These are phyloP conservation scores for Seira musarum DNA, from an alignment of 2,888 invertebrate species.

Conservation along the genomic window DNA sequence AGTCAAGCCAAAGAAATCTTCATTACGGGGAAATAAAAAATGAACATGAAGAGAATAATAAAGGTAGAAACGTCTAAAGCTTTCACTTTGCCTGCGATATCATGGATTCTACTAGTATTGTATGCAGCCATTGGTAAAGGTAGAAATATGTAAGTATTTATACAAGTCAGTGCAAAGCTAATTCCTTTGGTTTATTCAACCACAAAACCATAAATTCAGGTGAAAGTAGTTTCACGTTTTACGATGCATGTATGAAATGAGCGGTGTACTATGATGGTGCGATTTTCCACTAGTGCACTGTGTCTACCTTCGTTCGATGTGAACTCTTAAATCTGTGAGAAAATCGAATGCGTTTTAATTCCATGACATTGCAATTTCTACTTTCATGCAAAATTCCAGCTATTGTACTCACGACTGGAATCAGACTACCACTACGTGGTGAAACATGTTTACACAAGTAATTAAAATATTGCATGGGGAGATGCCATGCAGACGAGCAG, in stretches of 20 bases:
- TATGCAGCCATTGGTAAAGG: neutral
- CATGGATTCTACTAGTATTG: neutral
- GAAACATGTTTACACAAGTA: neutral
- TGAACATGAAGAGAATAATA: neutral
- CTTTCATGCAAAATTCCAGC: neutral
- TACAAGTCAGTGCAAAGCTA: neutral
- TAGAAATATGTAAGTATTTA: neutral
- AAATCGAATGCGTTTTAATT: neutral
- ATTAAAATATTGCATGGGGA: neutral
- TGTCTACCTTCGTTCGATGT: neutral
- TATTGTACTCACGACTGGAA: neutral
- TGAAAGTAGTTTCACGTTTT: neutral
- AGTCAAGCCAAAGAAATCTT: neutral
- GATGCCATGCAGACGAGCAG: neutral
- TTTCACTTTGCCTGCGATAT: neutral
- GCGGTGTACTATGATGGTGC: too few species aligned
- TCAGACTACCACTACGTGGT: neutral
- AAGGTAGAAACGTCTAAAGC: neutral
- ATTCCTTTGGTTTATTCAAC: neutral
- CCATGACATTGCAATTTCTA: neutral
- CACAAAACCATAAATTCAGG: neutral
- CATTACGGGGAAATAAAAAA: neutral
- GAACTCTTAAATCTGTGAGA: neutral
- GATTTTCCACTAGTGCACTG: too few species aligned
- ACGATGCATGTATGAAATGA: neutral